These are phyloP conservation scores for Arenaria interpres DNA, from an alignment of 2,113 vertebrate species.

Conservation along the genomic window DNA sequence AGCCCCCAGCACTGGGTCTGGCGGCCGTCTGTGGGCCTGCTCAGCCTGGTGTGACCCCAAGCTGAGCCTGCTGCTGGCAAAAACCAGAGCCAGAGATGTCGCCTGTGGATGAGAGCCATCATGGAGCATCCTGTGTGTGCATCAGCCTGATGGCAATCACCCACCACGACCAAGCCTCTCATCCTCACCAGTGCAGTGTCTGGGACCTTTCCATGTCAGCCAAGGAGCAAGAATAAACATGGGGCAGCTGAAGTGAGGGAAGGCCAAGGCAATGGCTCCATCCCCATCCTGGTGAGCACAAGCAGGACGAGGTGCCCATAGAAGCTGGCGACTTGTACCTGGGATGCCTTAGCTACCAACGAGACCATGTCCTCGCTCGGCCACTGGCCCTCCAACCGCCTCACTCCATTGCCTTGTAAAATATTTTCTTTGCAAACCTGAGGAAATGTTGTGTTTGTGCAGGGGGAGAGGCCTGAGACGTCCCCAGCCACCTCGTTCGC, in stretches of 20 bases:
- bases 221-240: background rate
- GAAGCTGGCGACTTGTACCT: background rate
- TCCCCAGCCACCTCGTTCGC: fast-evolving
- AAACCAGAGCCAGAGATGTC: background rate
- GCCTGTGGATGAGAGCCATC: background rate
- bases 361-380: fast-evolving
- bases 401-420: fast-evolving
- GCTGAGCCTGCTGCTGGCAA: background rate
- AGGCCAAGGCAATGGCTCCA: fast-evolving
- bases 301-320: fast-evolving
- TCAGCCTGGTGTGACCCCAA: background rate
- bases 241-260: background rate
- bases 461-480: background rate
- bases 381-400: background rate
- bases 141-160: background rate
- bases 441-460: background rate
- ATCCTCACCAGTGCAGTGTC: background rate
- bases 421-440: background rate
- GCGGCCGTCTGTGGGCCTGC: background rate
- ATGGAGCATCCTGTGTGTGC: background rate
- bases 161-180: background rate
- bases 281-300: background rate
- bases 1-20: background rate
- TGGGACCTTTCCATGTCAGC: background rate
- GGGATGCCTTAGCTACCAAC: background rate